Base-by-base conservation (phyloP, 2,113 vertebrate genomes). In the Nycticryphes semicollaris region DNA sequence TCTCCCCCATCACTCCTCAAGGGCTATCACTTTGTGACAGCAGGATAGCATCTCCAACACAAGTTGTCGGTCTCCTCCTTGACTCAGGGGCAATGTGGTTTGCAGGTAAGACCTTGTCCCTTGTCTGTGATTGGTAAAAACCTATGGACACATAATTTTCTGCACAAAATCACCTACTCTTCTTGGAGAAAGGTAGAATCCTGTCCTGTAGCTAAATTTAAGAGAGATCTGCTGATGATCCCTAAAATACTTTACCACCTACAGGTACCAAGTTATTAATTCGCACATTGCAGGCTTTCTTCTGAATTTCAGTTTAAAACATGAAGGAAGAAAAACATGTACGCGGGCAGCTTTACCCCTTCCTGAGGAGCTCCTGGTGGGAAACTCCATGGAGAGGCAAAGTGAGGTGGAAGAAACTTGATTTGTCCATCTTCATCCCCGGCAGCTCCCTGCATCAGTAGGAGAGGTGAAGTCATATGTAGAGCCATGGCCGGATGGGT, bases 81-180 rank as follows among this genome's bases (percentile, higher is more conserved):
- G 48, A 31, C 35, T 62, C 0, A 0, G 22, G 53, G 41, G 18
- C 37, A 80, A 24, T 9, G 0, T 22, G n/a, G 64, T 35, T 81
- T 60, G 47, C 69, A 96, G 94, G 87, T 95, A 72, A 97, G 95
- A 84, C 28, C 73, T 54, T 54, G 53, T 54, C 53, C 39, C 43
- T 45, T 25, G 14, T 28, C 35, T 73, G 53, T 53, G 73, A 79
- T 24, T 27, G 43, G 63, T 19, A 48, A 57, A 79, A 79, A 47
- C 13, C 50, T 54, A 19, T 1, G 6, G 43, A 62, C 1, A 1
- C 1, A 0, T 24, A 25, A 27, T 56, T 73, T 84, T 41, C 81
- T 87, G 41, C 56, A 56, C 30, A 35, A 84, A 89, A 13, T 10
- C 27, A 48, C 21, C 25, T 87, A 31, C 20, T 59, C 56, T 78